Base-by-base conservation (phyloP, 2,113 vertebrate species). In the Platanista minor region DNA sequence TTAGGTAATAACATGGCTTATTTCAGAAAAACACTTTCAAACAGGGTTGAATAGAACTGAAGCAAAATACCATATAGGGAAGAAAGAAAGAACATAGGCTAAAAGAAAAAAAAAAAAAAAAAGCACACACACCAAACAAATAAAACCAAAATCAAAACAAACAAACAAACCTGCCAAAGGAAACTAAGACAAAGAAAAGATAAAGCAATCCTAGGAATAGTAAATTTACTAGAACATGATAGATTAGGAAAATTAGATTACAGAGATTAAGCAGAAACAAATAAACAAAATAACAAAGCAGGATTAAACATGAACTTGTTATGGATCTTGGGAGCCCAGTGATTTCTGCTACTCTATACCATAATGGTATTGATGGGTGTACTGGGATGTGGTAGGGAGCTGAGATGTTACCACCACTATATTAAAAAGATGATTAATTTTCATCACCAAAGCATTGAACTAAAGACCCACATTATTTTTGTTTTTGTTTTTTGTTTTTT, bases 1-100 rank as follows among this genome's bases (percentile, higher is more conserved):
- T 14, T 59, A 62, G 36, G 1, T 57, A 77, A 46, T 59, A 46
- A 41, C 10, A 52, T 33, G 21, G 14, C 10, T 95, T 3, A 81
- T 94, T 89, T 87, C 49, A 64, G 67, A 83, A 91, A 90, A 27
- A 72, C 18, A 36, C 3, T 46, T 95, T 80, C n/a, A 91, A 88
- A 23, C 2, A 25, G 15, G 2, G 20, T 57, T 86, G 39, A 78
- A 29, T 20, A 82, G 49, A 39, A 95, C 13, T 72, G 46, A 93
- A 66, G 5, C 17, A 67, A 94, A 49, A 46, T 25, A 75, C 4
- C 17, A 67, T 21, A 41, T 4, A 86, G 8, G 12, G 1, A 93
- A 83, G n/a, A 69, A 62, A 82, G 15, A 59, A 41, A 15, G 17
- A 69, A 17, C 9, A 17, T 1, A 0, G 5, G 61, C 1, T 75